Percentiles rank a stretch among this genome's conserved stretches.
These are phyloP conservation scores for Drosophila bifasciata DNA, from an alignment of 1,140 invertebrate genomes.

Conservation along the genomic window DNA sequence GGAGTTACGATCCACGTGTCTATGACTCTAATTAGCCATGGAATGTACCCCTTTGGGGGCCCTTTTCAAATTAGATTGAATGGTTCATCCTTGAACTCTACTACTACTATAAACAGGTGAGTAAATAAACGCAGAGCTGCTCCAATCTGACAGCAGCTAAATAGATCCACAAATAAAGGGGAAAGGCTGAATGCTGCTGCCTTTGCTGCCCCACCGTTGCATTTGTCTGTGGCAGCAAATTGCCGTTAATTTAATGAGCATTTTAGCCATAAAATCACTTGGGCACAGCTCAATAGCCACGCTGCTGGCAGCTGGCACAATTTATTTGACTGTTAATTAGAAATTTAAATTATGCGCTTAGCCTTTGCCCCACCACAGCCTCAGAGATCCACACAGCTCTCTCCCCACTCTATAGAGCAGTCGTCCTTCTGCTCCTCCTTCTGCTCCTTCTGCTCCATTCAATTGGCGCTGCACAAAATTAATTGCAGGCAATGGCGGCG, in stretches of 20 bases:
- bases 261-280: constrained; percentile 77
- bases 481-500: constrained; percentile 60
- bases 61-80: no score
- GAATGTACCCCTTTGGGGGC: no score
- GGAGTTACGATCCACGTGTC: no score
- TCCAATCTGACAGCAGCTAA: no score
- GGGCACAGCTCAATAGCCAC: constrained; percentile 66
- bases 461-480: constrained; percentile 76
- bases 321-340: constrained; percentile 82
- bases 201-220: constrained; percentile 28
- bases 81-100: no score
- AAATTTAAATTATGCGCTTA: constrained; percentile 80
- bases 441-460: constrained; percentile 60
- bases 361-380: constrained; percentile 42
- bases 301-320: constrained; percentile 67
- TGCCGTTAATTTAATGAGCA: constrained; percentile 76
- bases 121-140: no score
- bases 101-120: no score
- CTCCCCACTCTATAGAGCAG: constrained; percentile 2
- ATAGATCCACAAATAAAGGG: no score
- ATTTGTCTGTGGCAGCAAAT: constrained; percentile 70
- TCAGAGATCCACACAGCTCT: neutral
- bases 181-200: neutral
- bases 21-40: no score
- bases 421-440: constrained; percentile 15